phyloP scores from a whole-genome alignment of 2,888 invertebrate species.

The Plebejus melissa region DNA sequence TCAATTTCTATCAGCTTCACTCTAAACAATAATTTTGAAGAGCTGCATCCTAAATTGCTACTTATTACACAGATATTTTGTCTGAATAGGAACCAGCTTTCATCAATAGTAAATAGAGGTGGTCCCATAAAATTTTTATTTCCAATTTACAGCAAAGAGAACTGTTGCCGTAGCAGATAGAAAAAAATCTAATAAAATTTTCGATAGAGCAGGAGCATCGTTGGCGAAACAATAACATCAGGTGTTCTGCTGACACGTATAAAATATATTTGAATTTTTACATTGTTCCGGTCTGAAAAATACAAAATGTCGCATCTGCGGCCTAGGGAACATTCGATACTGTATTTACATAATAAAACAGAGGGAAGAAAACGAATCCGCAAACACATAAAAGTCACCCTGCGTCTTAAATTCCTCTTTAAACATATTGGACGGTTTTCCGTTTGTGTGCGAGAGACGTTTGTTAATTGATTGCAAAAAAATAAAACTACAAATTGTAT shows the following conservation, averaged over 20 bases:
- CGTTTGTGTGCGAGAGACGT: not conserved
- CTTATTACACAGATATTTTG: no score
- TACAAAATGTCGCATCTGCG: conserved; percentile 27
- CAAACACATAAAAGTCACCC: conserved; percentile 32
- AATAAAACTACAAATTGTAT: not conserved
- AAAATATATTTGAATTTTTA: conserved; percentile 25
- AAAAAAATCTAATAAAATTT: not conserved
- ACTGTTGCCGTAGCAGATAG: no score
- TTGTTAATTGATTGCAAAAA: conserved; percentile 20
- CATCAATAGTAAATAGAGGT: no score
- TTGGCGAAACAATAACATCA: conserved; percentile 24
- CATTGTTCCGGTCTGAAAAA: conserved; percentile 20
- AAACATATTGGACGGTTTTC: conserved; percentile 22
- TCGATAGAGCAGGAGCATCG: conserved; percentile 6
- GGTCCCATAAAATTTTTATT: no score
- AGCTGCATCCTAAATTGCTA: no score
- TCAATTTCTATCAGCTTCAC: no score
- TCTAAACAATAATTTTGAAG: no score
- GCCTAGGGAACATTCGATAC: conserved; percentile 8
- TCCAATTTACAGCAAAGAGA: no score
- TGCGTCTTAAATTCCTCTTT: conserved; percentile 32
- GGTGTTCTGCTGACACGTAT: conserved; percentile 25
- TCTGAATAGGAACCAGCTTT: no score
- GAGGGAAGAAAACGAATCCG: conserved; percentile 33
- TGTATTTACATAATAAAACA: conserved; percentile 44